Evolutionary conservation across 2,113 vertebrate species (phyloP), one percentile per base, ranked within the genome.

Genomic region (Trinectes maculatus): DNA sequence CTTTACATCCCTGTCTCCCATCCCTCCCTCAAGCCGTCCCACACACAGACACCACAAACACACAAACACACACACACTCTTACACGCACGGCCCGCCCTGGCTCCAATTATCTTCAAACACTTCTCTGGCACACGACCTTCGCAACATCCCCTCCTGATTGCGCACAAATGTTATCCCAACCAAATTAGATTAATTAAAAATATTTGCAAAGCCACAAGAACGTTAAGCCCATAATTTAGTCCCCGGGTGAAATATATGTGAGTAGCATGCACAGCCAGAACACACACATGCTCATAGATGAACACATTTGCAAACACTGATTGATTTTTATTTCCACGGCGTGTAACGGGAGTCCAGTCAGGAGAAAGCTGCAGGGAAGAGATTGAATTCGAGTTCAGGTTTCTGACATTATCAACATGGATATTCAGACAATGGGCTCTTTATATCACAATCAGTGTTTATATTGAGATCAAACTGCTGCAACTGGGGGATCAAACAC

Each of bases 61-160:
- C 42, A n/a, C 60, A 68, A 63, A 48, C 65, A 61, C 44, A 67
- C 72, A 68, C 49, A 25, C 51, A 61, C 46, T 15, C 56, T 42
- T 72, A 75, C 71, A 77, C 56, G n/a, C 54, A 21, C 2, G 26
- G 39, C 11, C 73, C 62, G 59, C 84, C 86, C 88, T 92, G 91
- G 88, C 88, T 92, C 86, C 87, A 91, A 91, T 93, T 91, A 91
- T 91, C 91, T 91, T 92, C 91, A 92, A 93, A 92, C 89, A 85
- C 80, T 91, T 79, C 84, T 89, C 84, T 89, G 89, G 89, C 91
- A 90, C 89, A 91, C 88, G 85, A 89, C 86, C 88, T 91, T 87
- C 86, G 49, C 86, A 89, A 86, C 88, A 90, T 91, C 88, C 89
- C 86, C 83, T 91, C 89, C 89, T 91, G 88, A 92, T 92, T 92